Conservation (phyloP, 2,888 invertebrate genomes). For the Coleophora deauratella region DNA sequence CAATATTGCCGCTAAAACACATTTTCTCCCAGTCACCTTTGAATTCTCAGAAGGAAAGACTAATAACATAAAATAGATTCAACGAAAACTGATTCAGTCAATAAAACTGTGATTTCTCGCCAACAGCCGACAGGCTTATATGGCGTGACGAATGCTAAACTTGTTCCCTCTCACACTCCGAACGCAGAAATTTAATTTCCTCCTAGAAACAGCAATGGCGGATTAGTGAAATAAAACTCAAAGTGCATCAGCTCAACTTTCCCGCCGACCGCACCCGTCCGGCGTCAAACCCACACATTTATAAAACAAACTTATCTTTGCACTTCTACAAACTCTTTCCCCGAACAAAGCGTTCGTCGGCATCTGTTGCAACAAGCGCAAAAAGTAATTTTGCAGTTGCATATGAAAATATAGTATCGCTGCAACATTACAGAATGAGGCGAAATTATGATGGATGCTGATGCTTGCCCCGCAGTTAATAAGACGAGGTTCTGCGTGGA, state of each 20-base stretch:
- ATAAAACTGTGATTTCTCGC: too few species aligned
- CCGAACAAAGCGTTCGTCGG: background rate
- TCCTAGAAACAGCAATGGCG: conserved; percentile 30
- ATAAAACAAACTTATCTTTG: conserved; percentile 25
- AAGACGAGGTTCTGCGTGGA: conserved; percentile 44
- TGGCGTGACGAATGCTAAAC: too few species aligned
- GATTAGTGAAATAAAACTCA: conserved; percentile 43
- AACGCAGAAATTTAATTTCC: conserved; percentile 20
- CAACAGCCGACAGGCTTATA: too few species aligned
- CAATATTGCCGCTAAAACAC: too few species aligned
- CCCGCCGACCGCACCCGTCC: background rate
- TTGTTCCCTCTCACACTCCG: too few species aligned
- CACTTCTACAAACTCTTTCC: background rate
- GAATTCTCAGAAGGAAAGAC: too few species aligned
- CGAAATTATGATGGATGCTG: conserved; percentile 71
- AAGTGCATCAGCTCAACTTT: conserved; percentile 24
- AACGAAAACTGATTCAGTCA: background rate
- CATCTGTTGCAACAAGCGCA: conserved; percentile 18
- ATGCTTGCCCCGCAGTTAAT: conserved; percentile 63
- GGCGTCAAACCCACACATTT: conserved; percentile 34
- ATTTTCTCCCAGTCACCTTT: too few species aligned
- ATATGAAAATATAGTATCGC: conserved; percentile 55
- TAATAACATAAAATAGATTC: conserved; percentile 13
- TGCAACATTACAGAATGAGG: conserved; percentile 65
- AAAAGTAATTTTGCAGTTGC: conserved; percentile 30